Base-by-base conservation (phyloP, 2,797 vertebrate species). In the Bradypus variegatus region DNA sequence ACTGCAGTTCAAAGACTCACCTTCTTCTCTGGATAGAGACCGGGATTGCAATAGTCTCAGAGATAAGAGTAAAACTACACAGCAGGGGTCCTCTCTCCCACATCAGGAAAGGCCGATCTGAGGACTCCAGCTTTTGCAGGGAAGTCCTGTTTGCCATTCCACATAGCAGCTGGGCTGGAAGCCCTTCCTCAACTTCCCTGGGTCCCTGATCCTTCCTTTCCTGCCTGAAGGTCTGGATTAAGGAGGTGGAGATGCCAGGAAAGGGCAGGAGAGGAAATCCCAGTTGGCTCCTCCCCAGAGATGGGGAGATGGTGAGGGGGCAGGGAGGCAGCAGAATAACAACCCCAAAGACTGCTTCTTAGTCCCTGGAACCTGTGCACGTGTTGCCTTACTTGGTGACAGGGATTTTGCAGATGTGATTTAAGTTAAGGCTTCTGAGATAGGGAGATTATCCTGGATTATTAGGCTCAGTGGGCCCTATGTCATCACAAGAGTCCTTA, bases 131-230 rank as follows among this genome's bases (percentile, higher is more conserved):
- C 6, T 4, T 16, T 23, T 45, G 13, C 10, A 2, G 45, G 29
- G 50, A 45, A 15, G 14, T 27, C 70, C 18, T 58, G 55, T 48
- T 45, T 50, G 41, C 60, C 6, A 2, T 62, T 21, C 33, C 70
- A 18, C 2, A 0, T 0, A 2, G 11, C 6, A 0, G 13, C 31
- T 19, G n/a, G 64, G 50, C 9, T 25, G 15, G 76, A 48, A 50
- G n/a, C 38, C 48, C 11, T 4, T 45, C 31, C 38, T 19, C 29
- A 45, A 45, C 41, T 36, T 2, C 10, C 18, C 0, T 21, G 1
- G 65, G 45, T 1, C 9, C 27, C 21, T 5, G 16, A 19, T 1
- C 2, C 31, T 31, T 21, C 55, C n/a, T 73, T 53, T 78, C 86
- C n/a, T 25, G 70, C 48, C 41, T 4, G 36, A 70, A 27, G 16